Base-by-base conservation (phyloP, 2,888 invertebrate genomes). In the Cosmia trapezina region DNA sequence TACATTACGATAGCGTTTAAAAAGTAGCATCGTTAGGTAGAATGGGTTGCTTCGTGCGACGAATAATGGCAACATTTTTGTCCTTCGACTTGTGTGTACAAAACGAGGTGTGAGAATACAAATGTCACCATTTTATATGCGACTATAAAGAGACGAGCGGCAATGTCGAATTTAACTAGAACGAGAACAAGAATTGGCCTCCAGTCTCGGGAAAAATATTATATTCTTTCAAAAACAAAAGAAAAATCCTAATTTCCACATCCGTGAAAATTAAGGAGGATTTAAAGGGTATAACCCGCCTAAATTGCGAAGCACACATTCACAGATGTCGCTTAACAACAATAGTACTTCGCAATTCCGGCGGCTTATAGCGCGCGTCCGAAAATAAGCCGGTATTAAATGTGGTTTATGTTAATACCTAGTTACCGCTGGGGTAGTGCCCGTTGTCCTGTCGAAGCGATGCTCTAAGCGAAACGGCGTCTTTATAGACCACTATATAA, bases 391-490 rank as follows among this genome's bases (percentile, higher is more conserved):
- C 47, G 61, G 84, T 60, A 83, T 82, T 81, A 83, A 80, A 83
- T 70, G 83, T 83, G 84, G 81, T 80, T 83, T 83, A 83, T 83
- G 83, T 63, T 80, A 69, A 71, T 67, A 71, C 54, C 83, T 83
- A 65, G 81, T 72, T 68, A 83, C 65, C 51, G 54, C 75, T 7
- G 49, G 19, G 4, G 14, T 5, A n/a, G 11, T 2, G 47, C 14
- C 9, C 8, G 37, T 2, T 17, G 65, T 33, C 64, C 70, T 11
- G 37, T 12, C 9, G 9, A 6, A 54, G 54, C 63, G 9, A 28
- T 7, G 60, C 59, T 4, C 59, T 4, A 54, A 33, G n/a, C 47
- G 4, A 54, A 33, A 43, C 9, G 7, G n/a, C 12, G 9, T 3
- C 9, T 22, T n/a, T 0, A 17, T 43, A 49, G 6, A 11, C n/a